phyloP scores from a whole-genome alignment of 2,113 vertebrate genomes.

The Entomyzon cyanotis region DNA sequence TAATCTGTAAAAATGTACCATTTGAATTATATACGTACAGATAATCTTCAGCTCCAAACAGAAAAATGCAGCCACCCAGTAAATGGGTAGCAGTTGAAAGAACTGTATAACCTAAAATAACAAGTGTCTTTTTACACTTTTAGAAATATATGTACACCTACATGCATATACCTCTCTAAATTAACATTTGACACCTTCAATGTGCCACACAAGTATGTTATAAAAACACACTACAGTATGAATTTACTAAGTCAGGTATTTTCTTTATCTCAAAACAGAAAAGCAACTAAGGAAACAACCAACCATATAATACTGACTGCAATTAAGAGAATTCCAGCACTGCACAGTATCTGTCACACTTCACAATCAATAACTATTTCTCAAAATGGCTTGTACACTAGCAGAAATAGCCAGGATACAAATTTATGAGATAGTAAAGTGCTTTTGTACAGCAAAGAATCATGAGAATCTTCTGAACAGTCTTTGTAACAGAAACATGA shows the following conservation, averaged over 20 bases:
- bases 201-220: background rate
- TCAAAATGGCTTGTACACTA: background rate
- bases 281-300: background rate
- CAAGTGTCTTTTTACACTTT: background rate
- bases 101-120: background rate
- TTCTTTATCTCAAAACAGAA: background rate
- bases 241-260: background rate
- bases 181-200: background rate
- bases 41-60: background rate
- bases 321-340: constrained; percentile 21
- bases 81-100: background rate
- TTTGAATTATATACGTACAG: background rate
- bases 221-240: background rate
- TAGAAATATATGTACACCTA: background rate
- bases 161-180: background rate
- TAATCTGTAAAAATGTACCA: background rate
- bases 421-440: background rate
- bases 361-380: constrained; percentile 1
- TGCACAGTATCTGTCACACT: background rate
- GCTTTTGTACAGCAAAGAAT: background rate
- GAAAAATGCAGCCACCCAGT: background rate
- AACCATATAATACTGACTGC: background rate
- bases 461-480: background rate
- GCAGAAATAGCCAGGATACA: background rate
- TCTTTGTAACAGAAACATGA: background rate